Percentiles rank a stretch among this genome's conserved stretches.
Evolutionary conservation across 2,797 vertebrate species (phyloP).

Genomic region (Staurois parvus): DNA sequence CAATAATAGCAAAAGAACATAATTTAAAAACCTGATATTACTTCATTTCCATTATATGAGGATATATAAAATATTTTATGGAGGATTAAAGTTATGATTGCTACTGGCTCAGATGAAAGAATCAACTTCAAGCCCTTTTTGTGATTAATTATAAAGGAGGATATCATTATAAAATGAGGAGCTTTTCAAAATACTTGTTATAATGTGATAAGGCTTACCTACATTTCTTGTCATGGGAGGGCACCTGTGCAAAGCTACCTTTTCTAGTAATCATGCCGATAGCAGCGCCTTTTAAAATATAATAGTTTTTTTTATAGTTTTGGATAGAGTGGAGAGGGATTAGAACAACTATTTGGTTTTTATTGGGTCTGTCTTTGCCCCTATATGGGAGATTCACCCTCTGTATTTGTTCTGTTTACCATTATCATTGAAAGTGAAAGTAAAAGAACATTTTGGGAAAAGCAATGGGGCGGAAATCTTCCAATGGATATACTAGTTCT

Average conservation of each 20-base stretch:
- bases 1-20: neutral
- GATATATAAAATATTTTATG: neutral
- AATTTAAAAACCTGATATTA: neutral
- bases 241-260: neutral
- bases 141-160: neutral
- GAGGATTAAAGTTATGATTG: neutral
- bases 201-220: neutral
- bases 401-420: too few species aligned
- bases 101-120: neutral
- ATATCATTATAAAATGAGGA: neutral
- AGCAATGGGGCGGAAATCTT: too few species aligned
- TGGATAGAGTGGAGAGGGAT: too few species aligned
- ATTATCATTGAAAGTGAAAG: too few species aligned
- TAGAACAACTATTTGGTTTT: too few species aligned
- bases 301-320: too few species aligned
- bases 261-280: neutral
- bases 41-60: neutral
- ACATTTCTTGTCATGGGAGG: neutral
- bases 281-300: too few species aligned
- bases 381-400: too few species aligned
- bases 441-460: too few species aligned
- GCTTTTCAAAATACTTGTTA: neutral
- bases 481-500: too few species aligned
- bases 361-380: too few species aligned
- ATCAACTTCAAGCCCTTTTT: neutral